Evolutionary conservation across 2,888 invertebrate species (phyloP), one percentile per base, ranked within the genome.

Genomic region (Drosophila demipolita): DNA sequence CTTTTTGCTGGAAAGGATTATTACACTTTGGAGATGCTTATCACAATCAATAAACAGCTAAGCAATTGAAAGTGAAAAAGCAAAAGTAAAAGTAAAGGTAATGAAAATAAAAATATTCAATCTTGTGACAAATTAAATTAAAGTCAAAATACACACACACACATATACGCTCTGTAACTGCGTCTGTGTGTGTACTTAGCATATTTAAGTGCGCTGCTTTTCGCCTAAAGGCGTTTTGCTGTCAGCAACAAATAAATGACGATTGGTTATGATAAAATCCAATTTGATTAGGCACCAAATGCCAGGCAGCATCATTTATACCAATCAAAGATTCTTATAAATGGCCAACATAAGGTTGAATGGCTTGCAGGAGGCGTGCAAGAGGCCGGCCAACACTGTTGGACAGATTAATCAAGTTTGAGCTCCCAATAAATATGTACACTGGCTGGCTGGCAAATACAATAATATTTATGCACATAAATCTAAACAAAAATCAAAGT

Each of bases 301-400:
- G 36, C 38, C 52, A 58, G 72, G 53, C 84, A 81, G 73, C 85
- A 89, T 84, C 87, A 85, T 89, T 85, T 89, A 87, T 85, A 71
- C 87, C 82, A 89, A 87, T 87, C 89, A 84, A 77, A 74, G 85
- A 79, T 69, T 79, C 83, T 73, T 70, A 84, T 79, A 87, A 87
- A 87, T 87, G 79, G 58, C 66, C 17, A 33, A 38, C 32, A 58
- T 58, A 12, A 29, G 50, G 45, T 38, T 42, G 48, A 59, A 17
- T 2, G 55, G 54, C 20, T 29, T 29, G 6, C 76, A 53, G 70
- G 70, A 26, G 58, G 52, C 50, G 5, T 20, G 3, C 35, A 23
- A 17, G 23, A 17, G 35, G 17, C 20, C 1, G 3, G 23, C 3
- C 23, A 69, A 40, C 32, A 45, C 54, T 33, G 53, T 55, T 61